Evolutionary conservation across 2,888 invertebrate genomes (phyloP).

Genomic region (Odontomyia ornata): DNA sequence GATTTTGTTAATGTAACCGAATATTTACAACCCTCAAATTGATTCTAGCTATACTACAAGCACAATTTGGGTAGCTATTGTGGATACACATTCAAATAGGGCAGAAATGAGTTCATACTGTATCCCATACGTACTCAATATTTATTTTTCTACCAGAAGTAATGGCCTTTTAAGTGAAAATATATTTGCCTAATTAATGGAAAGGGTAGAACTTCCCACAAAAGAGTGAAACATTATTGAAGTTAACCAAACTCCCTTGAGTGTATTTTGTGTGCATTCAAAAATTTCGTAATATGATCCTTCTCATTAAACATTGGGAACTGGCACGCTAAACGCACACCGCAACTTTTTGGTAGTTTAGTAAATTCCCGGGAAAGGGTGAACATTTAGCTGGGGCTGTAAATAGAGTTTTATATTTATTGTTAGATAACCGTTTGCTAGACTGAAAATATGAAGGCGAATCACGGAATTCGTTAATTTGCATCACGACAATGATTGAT

Average conservation of each 20-base stretch:
- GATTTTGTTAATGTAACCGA: slow-evolving; percentile 12
- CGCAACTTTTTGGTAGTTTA: not conserved
- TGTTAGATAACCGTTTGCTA: not conserved
- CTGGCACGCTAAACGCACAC: not conserved
- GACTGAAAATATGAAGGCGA: not conserved
- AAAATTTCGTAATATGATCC: not conserved
- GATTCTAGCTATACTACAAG: not conserved
- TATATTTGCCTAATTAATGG: too few species aligned
- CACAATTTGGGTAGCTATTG: too few species aligned
- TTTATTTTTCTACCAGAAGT: too few species aligned
- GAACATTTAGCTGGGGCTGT: not conserved
- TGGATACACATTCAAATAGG: too few species aligned
- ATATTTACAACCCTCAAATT: slow-evolving; percentile 18
- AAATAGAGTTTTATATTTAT: not conserved
- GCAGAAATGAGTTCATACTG: too few species aligned
- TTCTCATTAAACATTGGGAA: not conserved
- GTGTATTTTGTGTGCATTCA: not conserved
- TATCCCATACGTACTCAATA: too few species aligned
- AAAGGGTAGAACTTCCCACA: too few species aligned
- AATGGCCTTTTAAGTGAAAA: too few species aligned
- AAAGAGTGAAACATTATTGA: not conserved
- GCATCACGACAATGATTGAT: not conserved
- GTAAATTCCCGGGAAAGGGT: not conserved
- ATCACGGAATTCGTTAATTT: not conserved
- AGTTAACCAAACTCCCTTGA: not conserved